Evolutionary conservation across 2,113 vertebrate species (phyloP).

Genomic region (Typhlomys cinereus): DNA sequence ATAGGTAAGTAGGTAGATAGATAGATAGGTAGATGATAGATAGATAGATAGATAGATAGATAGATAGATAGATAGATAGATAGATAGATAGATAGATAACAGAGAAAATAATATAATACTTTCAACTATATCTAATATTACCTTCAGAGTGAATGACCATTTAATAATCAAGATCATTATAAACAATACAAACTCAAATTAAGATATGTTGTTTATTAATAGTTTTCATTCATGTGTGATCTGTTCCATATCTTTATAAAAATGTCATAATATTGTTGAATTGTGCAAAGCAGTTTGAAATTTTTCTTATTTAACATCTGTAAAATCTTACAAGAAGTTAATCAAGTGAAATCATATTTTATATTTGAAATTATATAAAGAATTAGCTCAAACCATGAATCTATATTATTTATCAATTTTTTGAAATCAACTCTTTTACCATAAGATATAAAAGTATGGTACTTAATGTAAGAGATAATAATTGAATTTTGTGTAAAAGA

Average conservation of each 20-base stretch:
- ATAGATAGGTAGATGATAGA: neutral
- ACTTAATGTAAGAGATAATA: neutral
- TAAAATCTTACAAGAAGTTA: no score
- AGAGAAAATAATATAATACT: neutral
- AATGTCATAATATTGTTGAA: neutral
- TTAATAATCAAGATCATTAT: neutral
- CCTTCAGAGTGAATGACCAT: neutral
- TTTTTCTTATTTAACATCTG: conserved; percentile 5
- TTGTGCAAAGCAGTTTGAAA: neutral
- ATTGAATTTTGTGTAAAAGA: neutral
- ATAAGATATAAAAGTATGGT: neutral
- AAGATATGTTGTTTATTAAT: neutral
- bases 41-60: neutral
- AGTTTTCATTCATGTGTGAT: neutral
- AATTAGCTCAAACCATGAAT: neutral
- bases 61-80: neutral
- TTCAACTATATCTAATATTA: neutral
- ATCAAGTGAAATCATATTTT: no score
- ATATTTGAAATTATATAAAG: no score
- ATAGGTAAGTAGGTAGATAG: neutral
- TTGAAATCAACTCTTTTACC: neutral
- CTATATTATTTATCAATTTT: neutral
- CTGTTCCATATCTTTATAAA: neutral
- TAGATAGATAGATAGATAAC: neutral
- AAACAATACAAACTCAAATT: neutral